Percentiles rank a stretch among this genome's conserved stretches.
Conservation (phyloP, 2,113 vertebrate genomes). For the Epinephelus lanceolatus region DNA sequence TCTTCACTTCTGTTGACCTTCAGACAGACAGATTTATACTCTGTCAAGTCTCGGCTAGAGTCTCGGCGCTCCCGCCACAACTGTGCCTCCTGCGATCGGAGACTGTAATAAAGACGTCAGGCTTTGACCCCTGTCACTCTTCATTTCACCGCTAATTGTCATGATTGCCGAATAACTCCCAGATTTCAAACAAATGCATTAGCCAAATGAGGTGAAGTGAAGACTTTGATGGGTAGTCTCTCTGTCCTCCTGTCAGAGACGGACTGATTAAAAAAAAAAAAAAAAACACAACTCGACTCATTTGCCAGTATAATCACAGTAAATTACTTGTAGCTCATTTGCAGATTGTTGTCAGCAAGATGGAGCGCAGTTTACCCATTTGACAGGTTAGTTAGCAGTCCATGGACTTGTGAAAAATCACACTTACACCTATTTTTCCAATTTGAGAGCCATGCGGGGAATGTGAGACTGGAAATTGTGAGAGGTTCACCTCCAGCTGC, state of each 20-base stretch:
- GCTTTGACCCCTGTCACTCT: slow-evolving; percentile 75
- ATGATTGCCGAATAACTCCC: slow-evolving; percentile 57
- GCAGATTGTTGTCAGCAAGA: slow-evolving; percentile 81
- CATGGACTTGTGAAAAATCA: slow-evolving; percentile 84
- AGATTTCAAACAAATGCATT: slow-evolving; percentile 58
- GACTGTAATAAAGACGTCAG: slow-evolving; percentile 73
- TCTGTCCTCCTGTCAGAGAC: slow-evolving; percentile 64
- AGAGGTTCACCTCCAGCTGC: slow-evolving; percentile 37
- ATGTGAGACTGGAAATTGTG: slow-evolving; percentile 57
- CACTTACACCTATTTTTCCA: slow-evolving; percentile 79
- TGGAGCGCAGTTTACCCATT: slow-evolving; percentile 77
- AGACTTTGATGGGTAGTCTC: slow-evolving; percentile 60
- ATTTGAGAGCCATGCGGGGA: slow-evolving; percentile 65
- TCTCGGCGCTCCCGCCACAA: slow-evolving; percentile 33
- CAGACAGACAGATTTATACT: slow-evolving; percentile 84
- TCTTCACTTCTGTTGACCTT: slow-evolving; percentile 86
- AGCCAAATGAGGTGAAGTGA: slow-evolving; percentile 71
- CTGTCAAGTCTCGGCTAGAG: slow-evolving; percentile 69
- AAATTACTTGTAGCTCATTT: slow-evolving; percentile 82
- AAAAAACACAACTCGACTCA: slow-evolving; percentile 51
- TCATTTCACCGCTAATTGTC: slow-evolving; percentile 75
- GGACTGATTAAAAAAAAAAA: background rate
- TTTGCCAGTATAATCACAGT: slow-evolving; percentile 77
- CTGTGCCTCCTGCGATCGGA: slow-evolving; percentile 48
- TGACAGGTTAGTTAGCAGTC: slow-evolving; percentile 87